Base-by-base conservation (phyloP, 2,113 vertebrate genomes). In the Macaca fascicularis region DNA sequence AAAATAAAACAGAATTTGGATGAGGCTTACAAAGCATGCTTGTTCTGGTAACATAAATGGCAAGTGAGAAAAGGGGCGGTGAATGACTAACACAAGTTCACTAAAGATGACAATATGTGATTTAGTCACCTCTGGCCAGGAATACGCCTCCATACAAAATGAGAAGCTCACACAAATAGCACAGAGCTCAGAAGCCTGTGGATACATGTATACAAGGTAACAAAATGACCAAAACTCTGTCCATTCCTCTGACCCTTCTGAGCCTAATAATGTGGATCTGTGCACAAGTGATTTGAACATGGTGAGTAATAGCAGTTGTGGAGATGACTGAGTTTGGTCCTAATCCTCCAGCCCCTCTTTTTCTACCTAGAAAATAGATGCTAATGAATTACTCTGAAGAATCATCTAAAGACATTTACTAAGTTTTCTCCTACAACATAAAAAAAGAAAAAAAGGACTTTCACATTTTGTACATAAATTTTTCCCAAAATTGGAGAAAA, bases 1-100 rank as follows among this genome's bases (percentile, higher is more conserved):
- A 95, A 97, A 97, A 95, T 97, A 97, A 97, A 97, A 91, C 38
- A 88, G 74, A 95, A 67, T 50, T 95, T 97, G 70, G 57, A 90
- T 84, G 78, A 93, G n/a, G 2, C 4, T 90, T 92, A 83, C 92
- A 98, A 92, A 95, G 76, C 52, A 50, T 88, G 14, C 45, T 95
- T 96, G 32, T 97, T 96, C 72, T 93, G 59, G 40, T 91, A 95
- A 93, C 22, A 86, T 61, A 80, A 96, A 90, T 91, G 88, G 57
- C 50, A 96, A 97, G 40, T 82, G 57, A 78, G 61, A 20, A 95
- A 64, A 95, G 50, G 2, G 5, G 19, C 59, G 23, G 48, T 23
- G 35, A 96, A 8, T 96, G 94, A 90, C 72, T 89, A 95, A 97
- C 4, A 45, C 38, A 70, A 85, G 52, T 93, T 97, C 75, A 87